phyloP scores from a whole-genome alignment of 2,797 vertebrate species.

The Passerculus sandwichensis region DNA sequence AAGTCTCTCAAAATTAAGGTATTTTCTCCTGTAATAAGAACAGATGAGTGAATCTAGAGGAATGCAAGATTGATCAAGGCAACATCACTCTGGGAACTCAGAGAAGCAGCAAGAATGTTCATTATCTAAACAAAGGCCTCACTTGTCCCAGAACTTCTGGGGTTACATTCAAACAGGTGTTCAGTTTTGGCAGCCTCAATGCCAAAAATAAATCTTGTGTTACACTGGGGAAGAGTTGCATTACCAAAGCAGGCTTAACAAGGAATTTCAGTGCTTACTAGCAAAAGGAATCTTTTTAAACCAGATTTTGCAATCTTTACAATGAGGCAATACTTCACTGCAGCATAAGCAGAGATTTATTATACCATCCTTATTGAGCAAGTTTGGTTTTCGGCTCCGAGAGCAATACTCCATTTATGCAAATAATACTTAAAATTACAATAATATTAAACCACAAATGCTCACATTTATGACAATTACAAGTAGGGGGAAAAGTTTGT shows the following conservation, averaged over 20 bases:
- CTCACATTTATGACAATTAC: neutral
- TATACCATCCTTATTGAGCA: neutral
- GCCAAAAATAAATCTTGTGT: neutral
- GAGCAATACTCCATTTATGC: neutral
- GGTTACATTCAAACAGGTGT: constrained; percentile 18
- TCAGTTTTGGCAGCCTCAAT: neutral
- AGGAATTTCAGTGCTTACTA: neutral
- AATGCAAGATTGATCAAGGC: neutral
- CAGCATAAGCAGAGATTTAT: neutral
- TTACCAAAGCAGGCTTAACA: neutral
- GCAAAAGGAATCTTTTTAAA: neutral
- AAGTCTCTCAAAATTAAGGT: constrained; percentile 89
- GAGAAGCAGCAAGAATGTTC: neutral
- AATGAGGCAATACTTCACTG: neutral
- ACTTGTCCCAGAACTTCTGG: neutral
- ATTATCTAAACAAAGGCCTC: neutral
- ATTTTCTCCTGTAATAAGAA: constrained; percentile 78
- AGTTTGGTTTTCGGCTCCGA: neutral
- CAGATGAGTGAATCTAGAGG: neutral
- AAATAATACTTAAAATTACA: neutral
- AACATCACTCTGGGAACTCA: neutral
- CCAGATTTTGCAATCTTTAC: neutral
- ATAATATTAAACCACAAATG: neutral
- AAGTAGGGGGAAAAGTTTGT: neutral
- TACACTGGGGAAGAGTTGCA: neutral